These are phyloP conservation scores for Scyliorhinus canicula DNA, from an alignment of 2,797 vertebrate genomes.

Conservation along the genomic window DNA sequence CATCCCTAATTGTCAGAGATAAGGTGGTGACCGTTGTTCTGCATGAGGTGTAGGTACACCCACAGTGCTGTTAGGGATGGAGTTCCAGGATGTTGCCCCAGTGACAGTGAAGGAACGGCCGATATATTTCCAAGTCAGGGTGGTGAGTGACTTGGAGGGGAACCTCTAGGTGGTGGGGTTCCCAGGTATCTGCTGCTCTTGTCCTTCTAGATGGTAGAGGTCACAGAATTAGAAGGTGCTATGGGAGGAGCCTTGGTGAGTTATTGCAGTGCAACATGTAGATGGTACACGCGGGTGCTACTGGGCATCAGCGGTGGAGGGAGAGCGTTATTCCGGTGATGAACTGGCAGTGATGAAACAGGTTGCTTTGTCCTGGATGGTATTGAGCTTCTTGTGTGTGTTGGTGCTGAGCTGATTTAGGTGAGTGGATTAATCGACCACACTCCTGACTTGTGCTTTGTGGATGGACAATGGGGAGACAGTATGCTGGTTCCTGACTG, in stretches of 20 bases:
- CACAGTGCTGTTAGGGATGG: neutral
- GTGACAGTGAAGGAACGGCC: neutral
- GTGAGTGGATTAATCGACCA: neutral
- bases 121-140: neutral
- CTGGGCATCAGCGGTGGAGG: neutral
- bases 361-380: neutral
- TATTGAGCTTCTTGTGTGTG: neutral
- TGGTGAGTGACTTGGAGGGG: neutral
- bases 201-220: neutral
- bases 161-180: neutral
- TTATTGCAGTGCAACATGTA: neutral
- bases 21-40: neutral
- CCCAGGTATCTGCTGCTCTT: neutral
- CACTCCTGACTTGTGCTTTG: neutral
- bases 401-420: neutral
- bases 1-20: no score
- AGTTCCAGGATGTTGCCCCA: neutral
- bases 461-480: neutral
- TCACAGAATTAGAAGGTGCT: neutral
- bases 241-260: neutral
- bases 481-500: neutral
- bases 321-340: neutral
- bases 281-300: no score
- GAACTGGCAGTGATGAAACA: neutral
- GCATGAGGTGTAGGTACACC: neutral